Conservation (phyloP, 2,888 invertebrate genomes). For the Mythimna pallens region DNA sequence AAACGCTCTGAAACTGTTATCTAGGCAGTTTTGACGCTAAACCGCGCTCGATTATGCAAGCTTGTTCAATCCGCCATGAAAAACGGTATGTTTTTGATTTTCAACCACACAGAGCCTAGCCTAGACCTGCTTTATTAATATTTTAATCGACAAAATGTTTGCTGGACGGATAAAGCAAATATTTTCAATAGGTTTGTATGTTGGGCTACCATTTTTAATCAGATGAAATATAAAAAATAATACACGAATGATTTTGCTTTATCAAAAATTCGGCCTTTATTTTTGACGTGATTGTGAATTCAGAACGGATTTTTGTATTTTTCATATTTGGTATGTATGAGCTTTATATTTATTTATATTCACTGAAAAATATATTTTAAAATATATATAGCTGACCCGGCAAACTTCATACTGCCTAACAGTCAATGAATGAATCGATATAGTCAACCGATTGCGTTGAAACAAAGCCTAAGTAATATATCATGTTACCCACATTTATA, state of each 20-base stretch:
- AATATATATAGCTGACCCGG: no score
- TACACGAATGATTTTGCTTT: neutral
- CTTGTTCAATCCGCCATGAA: constrained; percentile 48
- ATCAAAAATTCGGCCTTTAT: neutral
- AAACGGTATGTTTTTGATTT: constrained; percentile 25
- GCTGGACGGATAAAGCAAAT: constrained; percentile 4
- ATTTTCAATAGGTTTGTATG: constrained; percentile 9
- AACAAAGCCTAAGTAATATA: no score
- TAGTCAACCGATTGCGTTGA: no score
- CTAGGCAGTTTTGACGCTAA: constrained; percentile 35
- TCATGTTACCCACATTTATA: no score
- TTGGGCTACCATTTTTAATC: neutral
- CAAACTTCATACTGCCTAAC: no score
- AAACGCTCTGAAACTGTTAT: constrained; percentile 55
- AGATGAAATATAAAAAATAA: neutral
- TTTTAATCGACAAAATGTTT: constrained; percentile 17
- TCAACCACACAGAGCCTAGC: neutral
- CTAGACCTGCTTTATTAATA: constrained; percentile 13
- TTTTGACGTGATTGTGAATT: neutral
- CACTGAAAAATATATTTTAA: no score
- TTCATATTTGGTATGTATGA: neutral
- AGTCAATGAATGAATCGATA: no score
- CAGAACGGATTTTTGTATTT: neutral
- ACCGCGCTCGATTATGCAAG: constrained; percentile 47
- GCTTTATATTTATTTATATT: neutral